phyloP scores from a whole-genome alignment of 2,113 vertebrate genomes.

The Panurus biarmicus region DNA sequence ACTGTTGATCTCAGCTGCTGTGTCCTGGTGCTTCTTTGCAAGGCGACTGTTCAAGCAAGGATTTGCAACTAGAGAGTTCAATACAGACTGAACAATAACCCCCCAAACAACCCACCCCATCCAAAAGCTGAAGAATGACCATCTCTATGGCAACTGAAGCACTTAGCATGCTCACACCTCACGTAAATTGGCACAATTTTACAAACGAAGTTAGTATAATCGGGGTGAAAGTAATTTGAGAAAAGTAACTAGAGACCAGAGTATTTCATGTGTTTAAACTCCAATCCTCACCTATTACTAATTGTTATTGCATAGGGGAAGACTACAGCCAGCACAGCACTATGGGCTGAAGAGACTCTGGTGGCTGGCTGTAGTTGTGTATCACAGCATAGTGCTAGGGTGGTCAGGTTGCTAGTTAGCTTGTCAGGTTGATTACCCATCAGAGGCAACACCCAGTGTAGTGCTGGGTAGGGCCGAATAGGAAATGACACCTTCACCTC shows the following conservation, averaged over 20 bases:
- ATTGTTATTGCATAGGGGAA: not conserved
- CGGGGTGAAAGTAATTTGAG: not conserved
- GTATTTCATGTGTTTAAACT: not conserved
- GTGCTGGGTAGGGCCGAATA: not conserved
- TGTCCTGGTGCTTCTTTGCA: not conserved
- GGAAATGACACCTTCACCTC: not conserved
- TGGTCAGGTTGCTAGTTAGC: not conserved
- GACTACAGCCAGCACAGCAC: no score
- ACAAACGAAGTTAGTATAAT: not conserved
- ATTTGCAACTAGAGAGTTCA: not conserved
- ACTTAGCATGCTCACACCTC: not conserved
- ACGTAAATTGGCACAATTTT: not conserved
- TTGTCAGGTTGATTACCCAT: not conserved
- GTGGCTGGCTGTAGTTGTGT: not conserved
- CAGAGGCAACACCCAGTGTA: not conserved
- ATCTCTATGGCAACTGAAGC: not conserved
- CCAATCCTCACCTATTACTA: not conserved
- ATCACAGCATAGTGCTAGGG: fast-evolving
- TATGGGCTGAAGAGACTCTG: fast-evolving
- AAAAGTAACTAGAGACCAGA: not conserved
- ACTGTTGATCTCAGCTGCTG: not conserved
- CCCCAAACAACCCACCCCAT: not conserved
- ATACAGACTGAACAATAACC: not conserved
- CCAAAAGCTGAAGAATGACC: not conserved
- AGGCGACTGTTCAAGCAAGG: not conserved